Conservation (phyloP, 2,113 vertebrate species). For the Clinocottus analis region DNA sequence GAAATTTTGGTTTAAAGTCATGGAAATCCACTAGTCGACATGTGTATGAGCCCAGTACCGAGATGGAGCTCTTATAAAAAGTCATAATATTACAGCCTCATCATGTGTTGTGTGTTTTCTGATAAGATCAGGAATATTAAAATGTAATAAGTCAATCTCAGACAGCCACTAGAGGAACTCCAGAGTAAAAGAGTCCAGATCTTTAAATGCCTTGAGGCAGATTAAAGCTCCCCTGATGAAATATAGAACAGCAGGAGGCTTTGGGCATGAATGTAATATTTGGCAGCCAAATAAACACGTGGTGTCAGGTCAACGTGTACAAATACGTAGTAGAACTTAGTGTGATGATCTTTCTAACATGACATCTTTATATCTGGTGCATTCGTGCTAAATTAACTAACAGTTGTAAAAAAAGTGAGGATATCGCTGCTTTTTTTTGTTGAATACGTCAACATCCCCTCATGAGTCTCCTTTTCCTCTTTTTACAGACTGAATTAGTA, state of each 20-base stretch:
- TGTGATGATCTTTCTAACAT: not conserved
- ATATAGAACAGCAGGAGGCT: not conserved
- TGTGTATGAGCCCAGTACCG: no score
- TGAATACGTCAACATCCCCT: no score
- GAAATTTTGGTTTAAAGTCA: no score
- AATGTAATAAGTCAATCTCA: constrained; percentile 38
- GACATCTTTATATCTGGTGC: not conserved
- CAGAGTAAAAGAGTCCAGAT: not conserved
- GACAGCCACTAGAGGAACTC: not conserved
- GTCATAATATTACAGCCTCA: constrained; percentile 44
- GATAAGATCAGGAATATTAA: constrained; percentile 14
- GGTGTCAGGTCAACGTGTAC: not conserved
- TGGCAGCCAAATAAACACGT: not conserved
- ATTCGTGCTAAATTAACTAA: not conserved
- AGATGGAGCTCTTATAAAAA: no score
- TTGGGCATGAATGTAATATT: not conserved
- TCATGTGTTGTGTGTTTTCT: constrained; percentile 34
- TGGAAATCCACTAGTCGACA: no score
- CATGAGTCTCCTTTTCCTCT: no score
- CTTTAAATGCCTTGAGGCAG: not conserved
- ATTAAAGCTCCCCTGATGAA: not conserved
- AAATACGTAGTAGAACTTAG: not conserved
- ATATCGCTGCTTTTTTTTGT: not conserved
- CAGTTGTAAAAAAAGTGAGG: not conserved
- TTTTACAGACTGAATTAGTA: no score